These are phyloP conservation scores for Pachypsylla venusta DNA, from an alignment of 1,140 invertebrate genomes.

Conservation along the genomic window DNA sequence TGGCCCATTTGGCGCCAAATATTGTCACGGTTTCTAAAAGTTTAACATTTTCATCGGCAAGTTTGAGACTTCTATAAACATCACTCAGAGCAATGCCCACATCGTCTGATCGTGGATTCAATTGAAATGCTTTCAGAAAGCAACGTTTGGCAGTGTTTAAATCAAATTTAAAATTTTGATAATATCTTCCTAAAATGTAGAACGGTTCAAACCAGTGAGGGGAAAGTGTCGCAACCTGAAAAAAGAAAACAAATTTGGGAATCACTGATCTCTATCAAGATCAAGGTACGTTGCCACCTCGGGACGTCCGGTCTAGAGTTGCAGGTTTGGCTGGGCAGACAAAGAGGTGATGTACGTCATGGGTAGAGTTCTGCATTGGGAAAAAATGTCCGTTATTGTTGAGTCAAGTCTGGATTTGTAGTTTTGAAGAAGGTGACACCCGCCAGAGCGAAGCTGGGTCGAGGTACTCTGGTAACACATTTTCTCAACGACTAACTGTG, in stretches of 20 bases:
- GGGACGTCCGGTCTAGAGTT: too few relatives aligned
- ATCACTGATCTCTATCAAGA: too few relatives aligned
- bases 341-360: too few relatives aligned
- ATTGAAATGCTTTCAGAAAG: conserved; percentile 62
- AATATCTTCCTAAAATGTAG: conserved; percentile 58
- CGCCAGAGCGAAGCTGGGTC: too few relatives aligned
- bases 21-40: neutral
- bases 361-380: too few relatives aligned
- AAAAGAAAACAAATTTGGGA: conserved; percentile 15
- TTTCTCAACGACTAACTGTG: too few relatives aligned
- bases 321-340: too few relatives aligned
- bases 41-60: neutral
- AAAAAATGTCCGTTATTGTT: too few relatives aligned
- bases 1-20: neutral
- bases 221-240: conserved; percentile 49
- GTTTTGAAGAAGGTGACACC: too few relatives aligned
- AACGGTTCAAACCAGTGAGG: conserved; percentile 55
- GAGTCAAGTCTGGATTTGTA: too few relatives aligned
- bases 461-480: too few relatives aligned
- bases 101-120: conserved; percentile 48
- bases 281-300: too few relatives aligned
- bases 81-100: conserved; percentile 58
- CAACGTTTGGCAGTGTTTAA: conserved; percentile 55
- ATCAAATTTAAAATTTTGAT: conserved; percentile 40
- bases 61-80: conserved; percentile 39